phyloP scores from a whole-genome alignment of 2,888 invertebrate genomes.

The Lacanobia oleracea region DNA sequence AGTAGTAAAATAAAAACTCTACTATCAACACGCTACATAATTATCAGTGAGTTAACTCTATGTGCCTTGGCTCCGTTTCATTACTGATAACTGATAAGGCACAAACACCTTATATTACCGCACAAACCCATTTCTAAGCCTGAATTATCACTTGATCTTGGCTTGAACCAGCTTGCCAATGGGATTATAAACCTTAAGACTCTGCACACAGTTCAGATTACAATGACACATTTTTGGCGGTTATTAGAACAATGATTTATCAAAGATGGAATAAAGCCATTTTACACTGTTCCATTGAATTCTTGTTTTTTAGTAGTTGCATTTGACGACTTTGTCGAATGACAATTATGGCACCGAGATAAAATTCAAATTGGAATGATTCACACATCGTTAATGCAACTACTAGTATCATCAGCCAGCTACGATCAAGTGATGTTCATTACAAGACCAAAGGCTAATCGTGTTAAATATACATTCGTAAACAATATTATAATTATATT shows the following conservation, averaged over 20 bases:
- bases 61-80: slow-evolving; percentile 64
- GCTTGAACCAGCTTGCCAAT: background rate
- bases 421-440: slow-evolving; percentile 42
- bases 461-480: slow-evolving; percentile 38
- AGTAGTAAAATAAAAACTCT: slow-evolving; percentile 88
- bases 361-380: slow-evolving; percentile 41
- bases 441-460: slow-evolving; percentile 36
- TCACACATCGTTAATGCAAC: slow-evolving; percentile 9
- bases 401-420: background rate
- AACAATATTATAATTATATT: background rate
- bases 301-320: slow-evolving; percentile 3
- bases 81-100: slow-evolving; percentile 65
- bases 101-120: slow-evolving; percentile 61
- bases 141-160: slow-evolving; percentile 40
- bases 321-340: background rate
- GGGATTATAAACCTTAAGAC: background rate
- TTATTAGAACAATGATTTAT: background rate
- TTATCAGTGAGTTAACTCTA: slow-evolving; percentile 72
- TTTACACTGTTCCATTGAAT: too few relatives aligned
- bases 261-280: background rate
- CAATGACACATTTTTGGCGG: background rate
- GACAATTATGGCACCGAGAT: slow-evolving; percentile 43
- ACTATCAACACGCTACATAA: slow-evolving; percentile 79
- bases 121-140: slow-evolving; percentile 36
- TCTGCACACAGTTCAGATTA: background rate